Conservation (phyloP, 2,797 vertebrate species). For the Enteromius afrohamiltoni region DNA sequence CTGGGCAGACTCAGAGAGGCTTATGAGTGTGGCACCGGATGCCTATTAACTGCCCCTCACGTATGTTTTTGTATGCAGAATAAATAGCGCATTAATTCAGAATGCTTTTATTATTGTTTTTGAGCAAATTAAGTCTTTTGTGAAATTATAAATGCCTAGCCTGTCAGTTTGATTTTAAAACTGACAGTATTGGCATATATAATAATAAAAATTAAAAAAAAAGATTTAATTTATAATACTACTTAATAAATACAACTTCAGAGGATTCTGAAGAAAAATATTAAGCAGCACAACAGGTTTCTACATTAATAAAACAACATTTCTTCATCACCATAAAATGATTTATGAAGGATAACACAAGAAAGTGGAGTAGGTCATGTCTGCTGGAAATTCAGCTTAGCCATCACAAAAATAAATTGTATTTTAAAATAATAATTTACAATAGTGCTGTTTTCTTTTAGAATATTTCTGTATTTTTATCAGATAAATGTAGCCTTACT, state of each 20-base stretch:
- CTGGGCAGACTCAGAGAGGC: constrained; percentile 92
- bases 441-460: not conserved
- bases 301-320: not conserved
- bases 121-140: not conserved
- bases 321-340: not conserved
- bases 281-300: not conserved
- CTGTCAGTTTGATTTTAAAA: too few relatives aligned
- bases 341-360: not conserved
- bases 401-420: not conserved
- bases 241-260: not conserved
- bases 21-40: constrained; percentile 93
- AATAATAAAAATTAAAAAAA: too few relatives aligned
- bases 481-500: not conserved
- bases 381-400: not conserved
- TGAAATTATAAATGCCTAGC: too few relatives aligned
- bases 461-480: not conserved
- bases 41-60: constrained; percentile 90
- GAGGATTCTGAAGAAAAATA: not conserved
- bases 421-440: not conserved
- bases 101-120: not conserved
- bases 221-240: not conserved
- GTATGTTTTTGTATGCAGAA: constrained; percentile 72
- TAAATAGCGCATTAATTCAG: not conserved
- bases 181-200: not conserved
- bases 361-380: not conserved